Conservation (phyloP, 2,888 invertebrate genomes). For the Scrobipalpa costella region DNA sequence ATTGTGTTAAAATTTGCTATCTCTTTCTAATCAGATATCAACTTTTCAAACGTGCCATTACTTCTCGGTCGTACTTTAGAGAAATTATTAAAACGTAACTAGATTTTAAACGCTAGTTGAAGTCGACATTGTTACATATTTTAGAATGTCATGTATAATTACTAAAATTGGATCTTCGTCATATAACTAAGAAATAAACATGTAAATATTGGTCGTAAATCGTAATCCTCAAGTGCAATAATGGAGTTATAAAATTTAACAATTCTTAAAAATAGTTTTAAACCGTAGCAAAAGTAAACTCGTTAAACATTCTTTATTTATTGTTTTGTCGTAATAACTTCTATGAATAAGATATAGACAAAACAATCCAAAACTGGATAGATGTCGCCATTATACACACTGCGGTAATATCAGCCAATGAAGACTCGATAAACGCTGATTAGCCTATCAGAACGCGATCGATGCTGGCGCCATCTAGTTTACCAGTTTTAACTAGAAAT, state of each 20-base stretch:
- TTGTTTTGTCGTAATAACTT: no score
- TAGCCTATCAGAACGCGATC: neutral
- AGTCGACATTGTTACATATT: neutral
- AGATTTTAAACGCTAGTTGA: conserved; percentile 4
- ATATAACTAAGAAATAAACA: neutral
- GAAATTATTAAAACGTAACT: neutral
- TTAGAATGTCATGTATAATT: neutral
- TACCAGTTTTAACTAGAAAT: neutral
- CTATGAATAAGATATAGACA: no score
- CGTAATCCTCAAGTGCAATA: conserved; percentile 15
- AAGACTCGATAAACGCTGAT: no score
- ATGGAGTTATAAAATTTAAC: neutral
- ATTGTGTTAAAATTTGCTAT: neutral
- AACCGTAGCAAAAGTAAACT: neutral
- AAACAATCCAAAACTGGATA: no score
- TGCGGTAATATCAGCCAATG: no score
- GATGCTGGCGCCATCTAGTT: neutral
- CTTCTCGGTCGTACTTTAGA: neutral
- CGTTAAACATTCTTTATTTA: neutral
- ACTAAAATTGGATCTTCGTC: neutral
- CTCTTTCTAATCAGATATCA: neutral
- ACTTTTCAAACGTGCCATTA: conserved; percentile 1
- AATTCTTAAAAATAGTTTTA: neutral
- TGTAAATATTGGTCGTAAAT: conserved; percentile 13
- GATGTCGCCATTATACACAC: no score